These are phyloP conservation scores for Oikopleura albicans DNA, from an alignment of 23 tunicate species.

Conservation along the genomic window DNA sequence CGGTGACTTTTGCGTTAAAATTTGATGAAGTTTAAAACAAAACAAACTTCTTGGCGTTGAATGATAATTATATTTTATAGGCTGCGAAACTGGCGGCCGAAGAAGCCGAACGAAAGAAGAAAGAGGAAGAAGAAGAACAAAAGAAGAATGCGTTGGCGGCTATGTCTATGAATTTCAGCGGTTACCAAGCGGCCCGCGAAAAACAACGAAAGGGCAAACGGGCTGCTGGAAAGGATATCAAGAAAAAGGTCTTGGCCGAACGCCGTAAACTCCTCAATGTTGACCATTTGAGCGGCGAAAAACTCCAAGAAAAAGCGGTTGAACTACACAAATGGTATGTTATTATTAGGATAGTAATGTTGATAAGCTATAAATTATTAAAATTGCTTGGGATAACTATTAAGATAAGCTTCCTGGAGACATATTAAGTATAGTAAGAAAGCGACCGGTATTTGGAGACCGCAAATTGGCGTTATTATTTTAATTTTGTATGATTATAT, in stretches of 20 bases:
- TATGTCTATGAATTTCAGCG: constrained; percentile 13
- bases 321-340: constrained; percentile 9
- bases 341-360: not conserved
- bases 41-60: too few species aligned
- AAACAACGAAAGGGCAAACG: not conserved
- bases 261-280: not conserved
- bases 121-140: not conserved
- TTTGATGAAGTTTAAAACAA: too few species aligned
- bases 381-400: too few species aligned
- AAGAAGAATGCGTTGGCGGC: not conserved
- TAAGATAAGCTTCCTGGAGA: too few species aligned
- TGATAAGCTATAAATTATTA: too few species aligned
- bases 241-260: constrained; percentile 16
- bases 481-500: too few species aligned
- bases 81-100: not conserved
- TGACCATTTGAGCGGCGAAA: constrained; percentile 12
- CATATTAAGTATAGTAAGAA: too few species aligned
- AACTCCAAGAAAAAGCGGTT: constrained; percentile 14
- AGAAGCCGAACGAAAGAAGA: not conserved
- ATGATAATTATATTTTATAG: not conserved
- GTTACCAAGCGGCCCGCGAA: not conserved
- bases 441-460: too few species aligned
- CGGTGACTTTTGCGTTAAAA: too few species aligned
- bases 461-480: too few species aligned
- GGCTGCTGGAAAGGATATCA: not conserved